phyloP scores from a whole-genome alignment of 2,888 invertebrate genomes.

The Raillietiella orientalis region DNA sequence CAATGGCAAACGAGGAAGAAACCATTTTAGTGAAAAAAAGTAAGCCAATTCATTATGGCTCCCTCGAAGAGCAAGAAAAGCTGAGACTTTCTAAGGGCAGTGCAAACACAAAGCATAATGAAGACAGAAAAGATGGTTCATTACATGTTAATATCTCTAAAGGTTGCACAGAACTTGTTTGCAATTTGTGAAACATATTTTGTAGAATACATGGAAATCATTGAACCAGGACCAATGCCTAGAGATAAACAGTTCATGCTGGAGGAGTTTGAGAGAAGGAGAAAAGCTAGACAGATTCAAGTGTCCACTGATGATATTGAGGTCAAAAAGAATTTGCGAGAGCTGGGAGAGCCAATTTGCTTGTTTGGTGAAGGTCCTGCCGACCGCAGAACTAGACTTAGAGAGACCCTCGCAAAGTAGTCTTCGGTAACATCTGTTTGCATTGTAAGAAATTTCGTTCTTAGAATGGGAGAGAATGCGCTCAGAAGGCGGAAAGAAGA shows the following conservation, averaged over 20 bases:
- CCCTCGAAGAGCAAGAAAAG: slow-evolving; percentile 51
- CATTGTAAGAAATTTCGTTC: slow-evolving; percentile 4
- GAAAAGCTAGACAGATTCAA: slow-evolving; percentile 74
- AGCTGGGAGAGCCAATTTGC: slow-evolving; percentile 83
- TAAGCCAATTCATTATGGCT: slow-evolving; percentile 57
- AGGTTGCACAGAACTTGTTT: slow-evolving; percentile 8
- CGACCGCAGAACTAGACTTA: slow-evolving; percentile 60
- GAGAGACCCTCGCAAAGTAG: slow-evolving; percentile 51
- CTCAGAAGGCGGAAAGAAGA: slow-evolving; percentile 53
- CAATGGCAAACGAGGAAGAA: slow-evolving; percentile 59
- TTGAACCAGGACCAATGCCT: too few species aligned
- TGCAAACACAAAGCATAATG: slow-evolving; percentile 19
- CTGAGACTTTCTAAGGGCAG: slow-evolving; percentile 25
- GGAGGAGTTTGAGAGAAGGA: slow-evolving; percentile 79
- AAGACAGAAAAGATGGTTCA: slow-evolving; percentile 8
- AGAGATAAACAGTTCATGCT: too few species aligned
- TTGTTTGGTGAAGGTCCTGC: slow-evolving; percentile 96
- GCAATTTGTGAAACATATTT: slow-evolving; percentile 3
- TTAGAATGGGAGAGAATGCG: slow-evolving; percentile 53
- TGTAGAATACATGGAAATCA: slow-evolving; percentile 46
- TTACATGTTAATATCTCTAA: slow-evolving; percentile 5
- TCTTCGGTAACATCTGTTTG: slow-evolving; percentile 5
- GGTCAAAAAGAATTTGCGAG: slow-evolving; percentile 62
- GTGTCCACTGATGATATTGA: slow-evolving; percentile 94
- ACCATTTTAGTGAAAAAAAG: slow-evolving; percentile 33